Base-by-base conservation (phyloP, 2,888 invertebrate genomes). In the Chymomyza amoena region DNA sequence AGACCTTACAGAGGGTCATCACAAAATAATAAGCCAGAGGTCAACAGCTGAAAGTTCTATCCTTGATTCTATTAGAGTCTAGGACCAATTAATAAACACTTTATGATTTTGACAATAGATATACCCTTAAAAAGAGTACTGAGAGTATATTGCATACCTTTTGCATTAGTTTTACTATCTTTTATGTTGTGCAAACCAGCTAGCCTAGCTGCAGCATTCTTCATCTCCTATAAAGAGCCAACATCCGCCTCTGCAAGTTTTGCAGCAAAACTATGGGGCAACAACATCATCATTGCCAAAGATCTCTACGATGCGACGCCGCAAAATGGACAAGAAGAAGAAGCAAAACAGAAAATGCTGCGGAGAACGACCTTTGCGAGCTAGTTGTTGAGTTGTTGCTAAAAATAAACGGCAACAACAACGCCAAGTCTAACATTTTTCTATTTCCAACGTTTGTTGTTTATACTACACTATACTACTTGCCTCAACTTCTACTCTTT, bases 281-380 rank as follows among this genome's bases (percentile, higher is more conserved):
- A 45, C 57, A 20, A 59, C 57, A 57, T 13, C 57, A 57, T 13
- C 39, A 15, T 57, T 57, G 57, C 20, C 57, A 16, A 57, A 57
- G 20, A 57, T 20, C 57, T 20, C 20, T 15, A 25, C 18, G 57
- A 20, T 28, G 28, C 63, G 63, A 70, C 63, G 60, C 67, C 64
- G 66, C 78, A 75, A 64, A 72, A 72, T 75, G 28, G 25, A 20
- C 6, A 57, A 57, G 20, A 7, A n/a, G n/a, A n/a, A n/a, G n/a
- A 57, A 18, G 56, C 4, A 25, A 57, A 57, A 32, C 7, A 61
- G 63, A 45, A 45, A 57, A 39, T 54, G 67, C 36, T 72, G 80
- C 80, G 66, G 76, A 79, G 84, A 79, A 85, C 88, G 87, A 81
- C 87, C 84, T 87, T 77, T 82, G 72, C 20, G 13, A 56, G 61